Conservation (phyloP, 64 coral and sea anemone species). For the Montipora capricornis region DNA sequence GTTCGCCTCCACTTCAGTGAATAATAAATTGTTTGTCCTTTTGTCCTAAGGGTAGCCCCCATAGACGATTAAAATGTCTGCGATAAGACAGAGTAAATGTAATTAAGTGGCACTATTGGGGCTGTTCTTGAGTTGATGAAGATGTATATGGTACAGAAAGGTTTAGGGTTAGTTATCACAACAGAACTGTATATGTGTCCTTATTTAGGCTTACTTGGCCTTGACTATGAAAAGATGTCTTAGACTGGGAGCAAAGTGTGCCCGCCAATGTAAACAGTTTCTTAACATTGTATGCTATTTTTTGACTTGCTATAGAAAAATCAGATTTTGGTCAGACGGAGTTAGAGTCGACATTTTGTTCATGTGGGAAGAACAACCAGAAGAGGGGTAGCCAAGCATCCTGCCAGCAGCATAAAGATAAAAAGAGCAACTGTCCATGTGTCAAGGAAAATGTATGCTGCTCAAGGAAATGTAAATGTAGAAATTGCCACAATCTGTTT, state of each 20-base stretch:
- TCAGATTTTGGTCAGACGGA: background rate
- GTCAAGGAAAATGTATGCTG: background rate
- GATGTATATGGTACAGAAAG: background rate
- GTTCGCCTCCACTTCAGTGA: too few species aligned
- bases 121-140: background rate
- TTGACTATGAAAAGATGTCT: background rate
- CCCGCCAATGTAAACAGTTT: background rate
- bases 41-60: too few species aligned
- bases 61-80: too few species aligned
- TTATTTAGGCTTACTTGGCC: background rate
- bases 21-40: too few species aligned
- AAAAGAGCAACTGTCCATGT: background rate
- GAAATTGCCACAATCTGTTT: background rate
- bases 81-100: too few species aligned
- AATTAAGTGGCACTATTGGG: too few species aligned
- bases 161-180: background rate
- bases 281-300: background rate
- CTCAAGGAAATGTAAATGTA: background rate
- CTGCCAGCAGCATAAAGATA: background rate
- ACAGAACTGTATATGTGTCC: background rate
- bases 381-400: background rate
- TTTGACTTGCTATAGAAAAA: background rate
- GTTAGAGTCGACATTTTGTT: background rate
- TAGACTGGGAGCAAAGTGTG: too few species aligned
- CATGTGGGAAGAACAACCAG: background rate